Base-by-base conservation (phyloP, 2,888 invertebrate species). In the Stenotaenia linearis region DNA sequence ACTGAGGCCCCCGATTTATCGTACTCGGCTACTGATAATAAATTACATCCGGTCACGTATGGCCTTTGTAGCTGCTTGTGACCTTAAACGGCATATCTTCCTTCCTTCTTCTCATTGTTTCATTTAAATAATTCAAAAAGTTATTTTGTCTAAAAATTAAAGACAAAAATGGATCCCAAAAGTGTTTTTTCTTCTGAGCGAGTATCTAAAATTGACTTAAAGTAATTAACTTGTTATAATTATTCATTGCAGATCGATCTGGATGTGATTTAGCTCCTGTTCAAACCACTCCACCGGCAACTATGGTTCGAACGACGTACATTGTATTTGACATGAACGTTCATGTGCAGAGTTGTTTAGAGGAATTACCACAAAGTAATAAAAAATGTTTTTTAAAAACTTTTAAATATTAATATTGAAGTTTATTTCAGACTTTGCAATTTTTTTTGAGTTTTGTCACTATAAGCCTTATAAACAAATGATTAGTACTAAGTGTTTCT, bases 381-480 rank as follows among this genome's bases (percentile, higher is more conserved):
- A 1, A 21, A 21, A 3, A 56, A 56, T 23, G 2, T 12, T 40
- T 32, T 7, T 9, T 40, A 15, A 18, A 12, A 18, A 69, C 23
- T 7, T 56, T 56, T 56, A 18, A 28, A 30, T 25, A 75, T 75
- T 28, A 15, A 7, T 75, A 28, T 75, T 3, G 4, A 25, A 7
- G 5, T 74, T 74, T 23, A 4, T 74, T 28, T 76, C 37, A 79
- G 79, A 37, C 32, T 74, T 69, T 74, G 32, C 74, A 69, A 74
- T 79, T 30, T 79, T 79, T 23, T 79, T 79, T 37, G 79, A 79
- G 23, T 79, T 79, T 21, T n/a, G 35, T 30, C 79, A 79, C n/a
- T 79, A 30, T 69, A 79, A 79, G 21, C 25, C 37, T n/a, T 15
- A 74, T 12, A 79, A 79, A 74, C 61, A 79, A 30, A 32, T 30